phyloP scores from a whole-genome alignment of 2,113 vertebrate genomes.

The Pseudolaguvia tuberculata region DNA sequence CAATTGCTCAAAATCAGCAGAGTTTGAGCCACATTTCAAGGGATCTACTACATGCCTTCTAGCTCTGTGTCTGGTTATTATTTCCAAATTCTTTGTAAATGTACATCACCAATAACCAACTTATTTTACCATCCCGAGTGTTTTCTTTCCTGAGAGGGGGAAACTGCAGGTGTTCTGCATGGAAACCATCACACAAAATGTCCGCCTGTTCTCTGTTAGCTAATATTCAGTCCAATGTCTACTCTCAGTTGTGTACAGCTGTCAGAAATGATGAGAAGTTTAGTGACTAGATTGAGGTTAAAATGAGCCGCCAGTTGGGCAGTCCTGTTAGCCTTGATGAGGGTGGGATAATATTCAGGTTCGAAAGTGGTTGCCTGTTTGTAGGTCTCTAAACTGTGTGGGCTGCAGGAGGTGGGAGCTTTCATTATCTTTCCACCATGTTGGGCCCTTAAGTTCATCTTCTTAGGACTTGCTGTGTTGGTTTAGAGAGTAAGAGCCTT shows the following conservation, averaged over 20 bases:
- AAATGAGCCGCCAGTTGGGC: conserved; percentile 47
- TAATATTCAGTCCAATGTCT: conserved; percentile 26
- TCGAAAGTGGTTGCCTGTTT: conserved; percentile 54
- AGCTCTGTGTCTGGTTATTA: conserved; percentile 20
- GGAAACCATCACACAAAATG: conserved; percentile 51
- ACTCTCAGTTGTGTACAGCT: conserved; percentile 30
- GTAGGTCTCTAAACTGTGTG: conserved; percentile 50
- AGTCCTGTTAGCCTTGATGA: conserved; percentile 38
- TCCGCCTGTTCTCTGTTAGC: conserved; percentile 40
- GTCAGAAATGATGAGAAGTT: conserved; percentile 37
- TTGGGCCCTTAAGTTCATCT: conserved; percentile 68
- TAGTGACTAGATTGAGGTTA: conserved; percentile 41
- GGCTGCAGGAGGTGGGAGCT: conserved; percentile 50
- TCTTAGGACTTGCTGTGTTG: conserved; percentile 67
- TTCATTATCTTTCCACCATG: conserved; percentile 74
- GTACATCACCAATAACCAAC: conserved; percentile 14
- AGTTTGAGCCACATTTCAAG: conserved; percentile 22
- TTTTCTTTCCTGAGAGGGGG: conserved; percentile 14
- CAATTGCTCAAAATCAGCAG: conserved; percentile 7
- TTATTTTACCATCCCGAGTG: conserved; percentile 19
- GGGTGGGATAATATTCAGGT: conserved; percentile 48
- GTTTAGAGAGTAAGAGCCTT: conserved; percentile 71
- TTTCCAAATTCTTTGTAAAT: conserved; percentile 31
- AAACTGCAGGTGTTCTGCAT: conserved; percentile 56
- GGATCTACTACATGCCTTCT: conserved; percentile 11